These are phyloP conservation scores for Puma concolor DNA, from an alignment of 2,113 vertebrate genomes.

Conservation along the genomic window DNA sequence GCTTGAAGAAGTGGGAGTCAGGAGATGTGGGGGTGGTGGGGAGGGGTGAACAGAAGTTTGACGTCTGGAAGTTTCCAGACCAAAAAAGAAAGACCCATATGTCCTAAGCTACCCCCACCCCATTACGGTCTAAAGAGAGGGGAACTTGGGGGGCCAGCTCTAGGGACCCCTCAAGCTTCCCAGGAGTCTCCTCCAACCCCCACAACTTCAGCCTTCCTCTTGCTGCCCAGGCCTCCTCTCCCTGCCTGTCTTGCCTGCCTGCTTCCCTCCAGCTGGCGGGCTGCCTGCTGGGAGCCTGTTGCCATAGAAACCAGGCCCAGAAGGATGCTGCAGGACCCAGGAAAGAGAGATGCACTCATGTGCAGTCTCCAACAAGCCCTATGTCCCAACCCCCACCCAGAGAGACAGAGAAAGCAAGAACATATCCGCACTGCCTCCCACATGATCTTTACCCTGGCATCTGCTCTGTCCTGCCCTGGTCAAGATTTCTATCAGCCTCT, in stretches of 20 bases:
- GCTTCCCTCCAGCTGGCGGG: slow-evolving; percentile 74
- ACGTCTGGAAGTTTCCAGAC: slow-evolving; percentile 42
- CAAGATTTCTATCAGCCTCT: background rate
- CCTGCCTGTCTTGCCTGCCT: slow-evolving; percentile 71
- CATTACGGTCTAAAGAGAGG: background rate
- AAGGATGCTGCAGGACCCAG: slow-evolving; percentile 83
- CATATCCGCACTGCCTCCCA: background rate
- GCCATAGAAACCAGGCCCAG: slow-evolving; percentile 85
- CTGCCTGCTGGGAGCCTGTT: slow-evolving; percentile 84
- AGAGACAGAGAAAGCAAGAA: background rate
- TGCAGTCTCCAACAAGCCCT: slow-evolving; percentile 73
- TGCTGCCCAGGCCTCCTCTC: slow-evolving; percentile 70
- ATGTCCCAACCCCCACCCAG: slow-evolving; percentile 68
- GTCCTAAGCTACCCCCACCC: background rate
- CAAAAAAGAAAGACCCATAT: background rate
- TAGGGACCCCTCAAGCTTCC: background rate
- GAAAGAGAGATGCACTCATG: slow-evolving; percentile 75
- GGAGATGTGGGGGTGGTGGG: background rate
- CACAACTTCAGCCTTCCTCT: slow-evolving; percentile 53
- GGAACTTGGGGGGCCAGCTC: background rate
- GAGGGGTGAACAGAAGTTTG: background rate
- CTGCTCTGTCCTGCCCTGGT: background rate
- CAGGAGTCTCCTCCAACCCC: slow-evolving; percentile 40
- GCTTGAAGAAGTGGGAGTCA: slow-evolving; percentile 3
- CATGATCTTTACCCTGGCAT: background rate